Conservation (phyloP, 2,797 vertebrate species). For the Nyctibius grandis region DNA sequence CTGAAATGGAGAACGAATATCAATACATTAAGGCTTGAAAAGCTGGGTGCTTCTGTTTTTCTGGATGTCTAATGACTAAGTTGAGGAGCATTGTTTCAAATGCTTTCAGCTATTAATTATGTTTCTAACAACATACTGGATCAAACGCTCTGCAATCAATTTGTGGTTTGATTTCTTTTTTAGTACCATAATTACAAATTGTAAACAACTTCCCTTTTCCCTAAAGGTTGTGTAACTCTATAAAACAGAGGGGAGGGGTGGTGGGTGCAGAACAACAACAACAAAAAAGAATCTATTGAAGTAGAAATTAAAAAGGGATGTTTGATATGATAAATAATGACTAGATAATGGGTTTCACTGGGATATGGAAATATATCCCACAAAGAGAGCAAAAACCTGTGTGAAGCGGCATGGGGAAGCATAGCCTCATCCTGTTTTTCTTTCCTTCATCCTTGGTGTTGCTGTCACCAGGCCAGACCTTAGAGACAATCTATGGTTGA, state of each 20-base stretch:
- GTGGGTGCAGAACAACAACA: background rate
- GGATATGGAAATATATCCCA: slow-evolving; percentile 76
- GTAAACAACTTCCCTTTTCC: slow-evolving; percentile 71
- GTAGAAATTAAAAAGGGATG: slow-evolving; percentile 75
- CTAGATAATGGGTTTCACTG: slow-evolving; percentile 79
- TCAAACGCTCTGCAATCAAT: slow-evolving; percentile 69
- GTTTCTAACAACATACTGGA: slow-evolving; percentile 69
- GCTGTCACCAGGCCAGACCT: background rate
- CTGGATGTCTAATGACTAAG: slow-evolving; percentile 3
- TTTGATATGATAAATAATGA: slow-evolving; percentile 80
- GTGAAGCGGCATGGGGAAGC: background rate
- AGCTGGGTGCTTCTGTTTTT: background rate
- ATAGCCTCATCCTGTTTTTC: background rate
- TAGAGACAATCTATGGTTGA: background rate
- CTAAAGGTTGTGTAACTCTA: slow-evolving; percentile 66
- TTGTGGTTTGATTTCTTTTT: slow-evolving; percentile 66
- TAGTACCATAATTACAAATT: slow-evolving; percentile 64
- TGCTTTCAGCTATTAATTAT: slow-evolving; percentile 68
- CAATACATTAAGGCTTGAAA: background rate
- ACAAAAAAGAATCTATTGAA: slow-evolving; percentile 69
- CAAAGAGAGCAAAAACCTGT: slow-evolving; percentile 47
- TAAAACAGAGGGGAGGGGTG: slow-evolving; percentile 42
- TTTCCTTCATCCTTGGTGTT: background rate
- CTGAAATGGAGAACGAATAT: background rate
- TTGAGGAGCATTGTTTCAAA: slow-evolving; percentile 44